Evolutionary conservation across 2,113 vertebrate species (phyloP), one percentile per base, ranked within the genome.

Genomic region (Bolborhynchus lineola): DNA sequence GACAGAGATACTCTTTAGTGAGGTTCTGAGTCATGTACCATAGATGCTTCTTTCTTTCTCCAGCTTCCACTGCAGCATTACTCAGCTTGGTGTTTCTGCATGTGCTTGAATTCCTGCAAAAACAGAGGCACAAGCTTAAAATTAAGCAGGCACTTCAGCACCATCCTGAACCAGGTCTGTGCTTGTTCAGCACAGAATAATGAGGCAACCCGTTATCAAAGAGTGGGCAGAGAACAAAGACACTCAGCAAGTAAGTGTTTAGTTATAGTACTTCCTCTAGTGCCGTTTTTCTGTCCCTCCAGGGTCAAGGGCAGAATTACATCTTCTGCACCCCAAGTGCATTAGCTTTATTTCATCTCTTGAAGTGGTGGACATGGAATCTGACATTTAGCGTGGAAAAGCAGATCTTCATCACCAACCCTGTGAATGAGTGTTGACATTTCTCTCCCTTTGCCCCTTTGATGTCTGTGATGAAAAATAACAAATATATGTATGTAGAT

Each of bases 261-360:
- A 60, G 88, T 65, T 86, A n/a, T 20, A 77, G 11, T 78, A 75
- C 84, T 87, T 89, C 57, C 53, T 85, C 47, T 24, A 12, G 26
- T 50, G 47, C 11, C 35, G 25, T 59, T 92, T 59, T 52, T 76
- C 50, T 74, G 80, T 50, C 50, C 63, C 85, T 67, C 26, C 37
- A 13, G 47, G 72, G 76, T 91, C 24, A 13, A 92, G 72, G 5
- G 57, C 23, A 72, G 63, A 49, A 62, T 57, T n/a, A 28, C 3
- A 2, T 67, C 63, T 69, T 89, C 86, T 37, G 57, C 77, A 59
- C 52, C 1, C 1, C 69, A 15, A 72, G 65, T 37, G 92, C 88
- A 86, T 96, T 89, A 94, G 59, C 25, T 31, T 89, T 44, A 31
- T 81, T 93, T 91, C 65, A n/a, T 76, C 81, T 57, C 44, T 33